phyloP scores from a whole-genome alignment of 2,888 invertebrate genomes.

The Horisme vitalbata region DNA sequence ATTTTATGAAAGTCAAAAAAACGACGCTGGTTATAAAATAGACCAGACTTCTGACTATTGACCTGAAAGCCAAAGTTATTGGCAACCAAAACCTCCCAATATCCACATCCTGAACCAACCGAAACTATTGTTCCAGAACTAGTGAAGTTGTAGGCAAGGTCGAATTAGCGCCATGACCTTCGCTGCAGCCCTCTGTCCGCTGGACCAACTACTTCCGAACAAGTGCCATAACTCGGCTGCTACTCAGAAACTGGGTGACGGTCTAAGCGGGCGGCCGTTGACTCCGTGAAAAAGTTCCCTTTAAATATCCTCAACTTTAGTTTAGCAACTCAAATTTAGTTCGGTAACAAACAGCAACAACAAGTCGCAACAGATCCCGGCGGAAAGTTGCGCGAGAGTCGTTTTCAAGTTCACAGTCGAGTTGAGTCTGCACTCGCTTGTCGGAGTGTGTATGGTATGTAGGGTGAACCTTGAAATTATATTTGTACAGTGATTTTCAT shows the following conservation, averaged over 20 bases:
- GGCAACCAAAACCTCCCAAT: constrained; percentile 14
- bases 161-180: constrained; percentile 80
- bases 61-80: background rate
- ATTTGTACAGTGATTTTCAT: background rate
- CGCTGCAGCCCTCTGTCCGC: constrained; percentile 70
- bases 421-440: constrained; percentile 32
- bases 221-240: constrained; percentile 82
- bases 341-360: constrained; percentile 80
- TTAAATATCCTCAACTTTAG: constrained; percentile 82
- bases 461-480: constrained; percentile 9
- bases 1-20: too few relatives aligned
- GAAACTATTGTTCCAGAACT: constrained; percentile 50
- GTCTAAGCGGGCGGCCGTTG: constrained; percentile 79
- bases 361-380: constrained; percentile 77
- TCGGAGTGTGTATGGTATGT: background rate
- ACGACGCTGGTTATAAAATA: background rate
- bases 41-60: background rate
- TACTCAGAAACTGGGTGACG: constrained; percentile 82
- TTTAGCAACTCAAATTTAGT: constrained; percentile 83
- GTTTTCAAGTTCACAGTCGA: constrained; percentile 72
- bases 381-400: constrained; percentile 80
- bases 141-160: constrained; percentile 76
- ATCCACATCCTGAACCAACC: constrained; percentile 44
- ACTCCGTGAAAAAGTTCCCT: constrained; percentile 82
- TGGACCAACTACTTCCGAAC: constrained; percentile 80